phyloP scores from a whole-genome alignment of 2,113 vertebrate genomes.

The Gavia stellata region DNA sequence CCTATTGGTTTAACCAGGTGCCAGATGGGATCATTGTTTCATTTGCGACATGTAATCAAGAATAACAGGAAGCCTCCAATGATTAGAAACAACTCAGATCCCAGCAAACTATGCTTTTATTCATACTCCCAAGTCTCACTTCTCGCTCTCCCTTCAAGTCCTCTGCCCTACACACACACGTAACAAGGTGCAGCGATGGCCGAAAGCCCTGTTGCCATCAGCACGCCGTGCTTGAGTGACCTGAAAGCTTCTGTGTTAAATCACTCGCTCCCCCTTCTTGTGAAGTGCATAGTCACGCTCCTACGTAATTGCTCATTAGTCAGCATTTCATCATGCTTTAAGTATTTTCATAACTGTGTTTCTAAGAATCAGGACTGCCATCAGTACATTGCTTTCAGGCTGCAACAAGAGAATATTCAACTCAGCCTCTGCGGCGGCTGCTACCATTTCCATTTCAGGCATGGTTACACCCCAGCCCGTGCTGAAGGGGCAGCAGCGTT shows the following conservation, averaged over 20 bases:
- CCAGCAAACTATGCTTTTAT: not conserved
- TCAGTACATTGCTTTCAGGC: not conserved
- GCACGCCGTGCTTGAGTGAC: not conserved
- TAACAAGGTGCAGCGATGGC: not conserved
- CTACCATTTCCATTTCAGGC: not conserved
- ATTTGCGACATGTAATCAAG: not conserved
- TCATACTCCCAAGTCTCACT: not conserved
- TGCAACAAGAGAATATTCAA: not conserved
- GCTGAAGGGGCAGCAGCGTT: not conserved
- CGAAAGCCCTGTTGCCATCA: not conserved
- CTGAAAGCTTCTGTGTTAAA: not conserved
- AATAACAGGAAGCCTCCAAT: not conserved
- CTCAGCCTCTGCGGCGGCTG: not conserved
- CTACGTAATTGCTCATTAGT: not conserved
- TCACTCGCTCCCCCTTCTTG: not conserved
- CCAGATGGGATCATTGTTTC: not conserved
- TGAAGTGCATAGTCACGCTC: not conserved
- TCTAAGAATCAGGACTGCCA: not conserved
- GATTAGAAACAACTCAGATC: not conserved
- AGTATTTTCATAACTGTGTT: not conserved
- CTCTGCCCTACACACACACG: fast-evolving
- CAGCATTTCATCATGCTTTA: not conserved
- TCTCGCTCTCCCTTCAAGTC: not conserved
- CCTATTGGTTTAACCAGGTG: not conserved
- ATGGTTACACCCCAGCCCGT: not conserved